Percentiles rank a stretch among this genome's conserved stretches.
These are phyloP conservation scores for Stenolophus ochropezus DNA, from an alignment of 2,888 invertebrate genomes.

Conservation along the genomic window DNA sequence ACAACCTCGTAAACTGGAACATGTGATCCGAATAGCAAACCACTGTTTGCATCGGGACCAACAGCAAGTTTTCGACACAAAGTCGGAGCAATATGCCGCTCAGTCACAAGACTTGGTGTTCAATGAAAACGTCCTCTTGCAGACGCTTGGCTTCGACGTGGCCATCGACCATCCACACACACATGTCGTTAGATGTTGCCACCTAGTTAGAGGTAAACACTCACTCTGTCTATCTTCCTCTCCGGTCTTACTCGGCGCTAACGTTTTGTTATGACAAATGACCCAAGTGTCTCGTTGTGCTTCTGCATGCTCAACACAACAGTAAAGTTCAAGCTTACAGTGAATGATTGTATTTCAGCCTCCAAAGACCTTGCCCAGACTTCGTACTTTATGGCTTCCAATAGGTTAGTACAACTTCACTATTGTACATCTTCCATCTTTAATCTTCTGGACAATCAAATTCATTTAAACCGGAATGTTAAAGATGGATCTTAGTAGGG, in stretches of 20 bases:
- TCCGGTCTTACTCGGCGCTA: not conserved
- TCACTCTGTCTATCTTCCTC: not conserved
- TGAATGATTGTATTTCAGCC: slow-evolving; percentile 76
- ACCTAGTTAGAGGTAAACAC: slow-evolving; percentile 90
- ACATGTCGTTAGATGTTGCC: slow-evolving; percentile 96
- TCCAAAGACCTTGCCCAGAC: slow-evolving; percentile 98
- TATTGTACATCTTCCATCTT: slow-evolving; percentile 14
- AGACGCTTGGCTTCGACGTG: slow-evolving; percentile 98
- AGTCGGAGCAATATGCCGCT: slow-evolving; percentile 84
- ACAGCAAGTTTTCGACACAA: slow-evolving; percentile 80
- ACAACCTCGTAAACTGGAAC: slow-evolving; percentile 97
- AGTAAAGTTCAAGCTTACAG: slow-evolving; percentile 40
- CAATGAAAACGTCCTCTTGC: slow-evolving; percentile 97
- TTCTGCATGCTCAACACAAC: slow-evolving; percentile 49
- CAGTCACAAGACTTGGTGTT: slow-evolving; percentile 95
- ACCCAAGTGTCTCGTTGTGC: not conserved
- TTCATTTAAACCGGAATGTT: not conserved
- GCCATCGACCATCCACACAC: slow-evolving; percentile 99
- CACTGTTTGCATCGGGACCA: slow-evolving; percentile 83
- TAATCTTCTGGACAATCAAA: not conserved
- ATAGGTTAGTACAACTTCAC: slow-evolving; percentile 79
- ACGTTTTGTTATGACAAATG: slow-evolving; percentile 51
- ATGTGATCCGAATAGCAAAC: slow-evolving; percentile 95
- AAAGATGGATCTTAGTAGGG: slow-evolving; percentile 11
- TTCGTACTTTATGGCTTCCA: slow-evolving; percentile 99